Base-by-base conservation (phyloP, 1,140 invertebrate genomes). In the Berghia stephanieae region DNA sequence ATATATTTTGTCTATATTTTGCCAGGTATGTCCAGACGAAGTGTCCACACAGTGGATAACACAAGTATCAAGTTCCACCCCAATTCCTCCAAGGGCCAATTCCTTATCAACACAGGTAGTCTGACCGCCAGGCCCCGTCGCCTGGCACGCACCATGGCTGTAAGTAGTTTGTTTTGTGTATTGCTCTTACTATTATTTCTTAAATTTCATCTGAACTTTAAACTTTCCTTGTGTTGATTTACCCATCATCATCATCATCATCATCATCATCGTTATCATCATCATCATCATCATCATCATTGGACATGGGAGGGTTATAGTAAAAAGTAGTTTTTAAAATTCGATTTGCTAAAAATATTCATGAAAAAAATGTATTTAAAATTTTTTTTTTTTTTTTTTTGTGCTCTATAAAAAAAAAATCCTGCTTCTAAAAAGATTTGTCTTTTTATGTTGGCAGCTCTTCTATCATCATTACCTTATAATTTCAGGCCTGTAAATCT, bases 61-160 rank as follows among this genome's bases (percentile, higher is more conserved):
- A 63, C 72, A 5, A 63, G 72, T 63, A 42, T 75, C 10, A 75
- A 75, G 40, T 75, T 75, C n/a, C 72, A 60, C n/a, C 72, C 60
- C 72, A 75, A 75, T 40, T 75, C 72, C 3, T 75, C 60, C 34
- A 52, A 75, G 27, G 40, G 43, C 34, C 43, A 63, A 40, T 63
- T 75, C 49, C 52, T 75, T 3, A 75, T 63, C 21, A 42, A 63
- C 38, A 63, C 72, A 8, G 57, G 57, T 1, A 46, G 40, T n/a
- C 34, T 63, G 13, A 75, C 63, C 52, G 60, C 60, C 36, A 31
- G 63, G 34, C 21, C 13, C 1, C 36, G 38, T 13, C 52, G 72
- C 27, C 27, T 75, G 31, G 72, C 72, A 34, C 52, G 72, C 2
- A 63, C 72, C 6, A 75, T 63, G 60, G 72, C 52, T 60, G 72